Conservation (phyloP, 2,113 vertebrate species). For the Alethe diademata region DNA sequence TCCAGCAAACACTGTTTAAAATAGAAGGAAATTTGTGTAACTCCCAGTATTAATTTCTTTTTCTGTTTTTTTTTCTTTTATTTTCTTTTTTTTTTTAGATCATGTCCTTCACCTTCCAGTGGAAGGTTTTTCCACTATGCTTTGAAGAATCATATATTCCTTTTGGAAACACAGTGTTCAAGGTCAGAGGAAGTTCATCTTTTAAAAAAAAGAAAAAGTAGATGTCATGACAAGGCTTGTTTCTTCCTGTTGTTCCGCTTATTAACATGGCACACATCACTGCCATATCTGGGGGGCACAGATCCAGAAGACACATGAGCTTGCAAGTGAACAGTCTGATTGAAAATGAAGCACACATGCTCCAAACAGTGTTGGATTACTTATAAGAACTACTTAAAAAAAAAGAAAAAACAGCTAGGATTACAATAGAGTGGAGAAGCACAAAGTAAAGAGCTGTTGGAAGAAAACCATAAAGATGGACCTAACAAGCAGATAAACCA, state of each 20-base stretch:
- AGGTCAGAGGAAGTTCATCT: neutral
- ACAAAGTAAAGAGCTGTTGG: neutral
- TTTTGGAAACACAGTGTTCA: neutral
- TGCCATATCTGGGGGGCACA: neutral
- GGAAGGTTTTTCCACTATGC: neutral
- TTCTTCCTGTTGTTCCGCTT: neutral
- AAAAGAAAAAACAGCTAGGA: neutral
- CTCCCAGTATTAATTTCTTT: neutral
- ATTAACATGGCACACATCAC: neutral
- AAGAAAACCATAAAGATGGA: neutral
- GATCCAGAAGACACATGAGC: neutral
- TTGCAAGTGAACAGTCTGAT: neutral
- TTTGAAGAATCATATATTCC: neutral
- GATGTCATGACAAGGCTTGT: neutral
- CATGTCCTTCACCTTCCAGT: neutral
- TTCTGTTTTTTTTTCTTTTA: too few relatives aligned
- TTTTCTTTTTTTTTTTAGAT: neutral
- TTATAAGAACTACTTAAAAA: neutral
- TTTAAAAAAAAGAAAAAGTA: neutral
- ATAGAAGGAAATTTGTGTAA: neutral
- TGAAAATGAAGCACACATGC: neutral
- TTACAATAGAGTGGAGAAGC: neutral
- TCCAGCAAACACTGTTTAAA: neutral
- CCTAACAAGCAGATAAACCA: neutral
- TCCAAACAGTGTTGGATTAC: neutral